Base-by-base conservation (phyloP, 2,888 invertebrate genomes). In the Ornithoptera priamus region DNA sequence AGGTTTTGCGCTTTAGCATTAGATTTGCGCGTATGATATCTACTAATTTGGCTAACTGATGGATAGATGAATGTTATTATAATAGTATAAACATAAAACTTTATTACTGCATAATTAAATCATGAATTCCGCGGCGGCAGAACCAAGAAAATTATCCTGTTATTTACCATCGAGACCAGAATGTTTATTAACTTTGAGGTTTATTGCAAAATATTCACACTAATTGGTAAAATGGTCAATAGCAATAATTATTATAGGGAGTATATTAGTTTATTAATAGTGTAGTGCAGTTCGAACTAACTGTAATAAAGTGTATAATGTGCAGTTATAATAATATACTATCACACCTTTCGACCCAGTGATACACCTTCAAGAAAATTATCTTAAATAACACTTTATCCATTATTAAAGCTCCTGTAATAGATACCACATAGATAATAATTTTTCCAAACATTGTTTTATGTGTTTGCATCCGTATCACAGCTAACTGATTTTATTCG, bases 171-270 rank as follows among this genome's bases (percentile, higher is more conserved):
- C 17, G 1, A 62, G 42, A 61, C 36, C 57, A 17, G 39, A 42
- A 62, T 57, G 62, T 67, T 67, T 46, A 62, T 62, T 57, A 61
- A 53, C 53, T 60, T 36, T 46, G 8, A 57, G 30, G 22, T 58
- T 42, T 58, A 42, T 42, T 57, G 42, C 58, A 57, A 65, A 8
- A 57, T 58, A 58, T 57, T 58, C 5, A 17, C 20, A 42, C 39
- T 18, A 30, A 24, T 18, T 60, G 60, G 36, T 36, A 18, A 60
- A 60, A 58, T 22, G 57, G 12, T 20, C 12, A 58, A 24, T 20
- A 17, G 12, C 7, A 24, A 58, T 58, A 58, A 58, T n/a, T 30
- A 30, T 30, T 30, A 30, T 3, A 30, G 0, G 20, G 22, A 22
- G 15, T 20, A 24, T 17, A 22, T 24, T 58, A 58, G 17, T 58